Conservation (phyloP, 2,113 vertebrate genomes). For the Campylorhamphus procurvoides region DNA sequence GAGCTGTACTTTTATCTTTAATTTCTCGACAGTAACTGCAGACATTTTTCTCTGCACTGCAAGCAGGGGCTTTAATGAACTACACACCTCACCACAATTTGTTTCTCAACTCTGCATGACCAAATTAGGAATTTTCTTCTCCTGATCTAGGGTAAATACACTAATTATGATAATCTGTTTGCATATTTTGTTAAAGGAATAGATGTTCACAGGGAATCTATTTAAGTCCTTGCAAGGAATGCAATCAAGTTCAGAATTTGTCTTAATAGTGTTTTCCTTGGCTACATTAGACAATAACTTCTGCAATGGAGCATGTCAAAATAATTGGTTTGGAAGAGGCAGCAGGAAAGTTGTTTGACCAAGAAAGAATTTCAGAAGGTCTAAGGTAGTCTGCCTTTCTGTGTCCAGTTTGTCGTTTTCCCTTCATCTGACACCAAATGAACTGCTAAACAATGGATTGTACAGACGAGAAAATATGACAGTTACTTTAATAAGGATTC, state of each 20-base stretch:
- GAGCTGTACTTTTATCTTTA: not conserved
- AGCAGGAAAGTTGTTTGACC: not conserved
- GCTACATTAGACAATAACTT: not conserved
- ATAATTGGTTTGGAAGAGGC: not conserved
- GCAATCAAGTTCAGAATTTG: conserved; percentile 6
- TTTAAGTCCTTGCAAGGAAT: conserved; percentile 34
- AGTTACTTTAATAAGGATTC: not conserved
- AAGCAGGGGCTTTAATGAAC: not conserved
- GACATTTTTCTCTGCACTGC: not conserved
- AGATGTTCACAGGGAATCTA: not conserved
- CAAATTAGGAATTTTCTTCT: not conserved
- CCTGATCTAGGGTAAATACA: not conserved
- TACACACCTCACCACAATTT: not conserved
- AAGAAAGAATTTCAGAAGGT: not conserved
- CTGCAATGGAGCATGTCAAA: conserved; percentile 1
- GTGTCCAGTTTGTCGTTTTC: not conserved
- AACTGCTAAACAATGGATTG: not conserved
- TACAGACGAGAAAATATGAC: not conserved
- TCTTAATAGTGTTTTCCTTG: conserved; percentile 5
- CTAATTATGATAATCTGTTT: conserved; percentile 4
- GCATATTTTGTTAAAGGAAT: conserved; percentile 23
- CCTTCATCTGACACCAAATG: not conserved
- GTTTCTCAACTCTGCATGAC: not conserved
- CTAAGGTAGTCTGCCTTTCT: not conserved
- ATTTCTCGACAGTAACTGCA: not conserved